Percentiles rank a stretch among this genome's conserved stretches.
Evolutionary conservation across 2,888 invertebrate genomes (phyloP).

Genomic region (Tridacna gigas): DNA sequence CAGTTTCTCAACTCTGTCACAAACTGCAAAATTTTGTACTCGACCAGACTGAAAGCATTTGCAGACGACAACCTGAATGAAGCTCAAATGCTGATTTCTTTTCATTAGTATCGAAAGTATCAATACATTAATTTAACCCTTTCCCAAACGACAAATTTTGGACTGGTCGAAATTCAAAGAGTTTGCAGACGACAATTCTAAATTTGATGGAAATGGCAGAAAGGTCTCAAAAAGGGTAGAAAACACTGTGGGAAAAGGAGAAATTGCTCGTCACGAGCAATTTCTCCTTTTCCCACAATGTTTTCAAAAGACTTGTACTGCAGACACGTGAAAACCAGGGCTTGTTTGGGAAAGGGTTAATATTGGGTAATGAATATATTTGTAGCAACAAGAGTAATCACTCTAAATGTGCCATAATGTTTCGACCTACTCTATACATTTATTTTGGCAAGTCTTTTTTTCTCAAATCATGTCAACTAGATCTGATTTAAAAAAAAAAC

Average conservation of each 20-base stretch:
- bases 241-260: constrained; percentile 3
- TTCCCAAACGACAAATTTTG: not conserved
- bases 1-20: not conserved
- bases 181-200: not conserved
- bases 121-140: not conserved
- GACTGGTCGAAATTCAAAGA: not conserved
- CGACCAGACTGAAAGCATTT: not conserved
- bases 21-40: not conserved
- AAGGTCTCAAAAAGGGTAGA: not conserved
- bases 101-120: too few species aligned
- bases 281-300: not conserved
- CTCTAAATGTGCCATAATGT: too few species aligned
- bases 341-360: not conserved
- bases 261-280: not conserved
- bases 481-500: too few species aligned
- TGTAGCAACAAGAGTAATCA: too few species aligned
- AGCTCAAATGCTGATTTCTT: not conserved
- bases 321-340: not conserved
- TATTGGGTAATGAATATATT: not conserved
- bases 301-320: not conserved
- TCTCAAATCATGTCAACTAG: too few species aligned
- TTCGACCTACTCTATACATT: too few species aligned
- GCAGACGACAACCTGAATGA: not conserved
- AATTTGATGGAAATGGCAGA: not conserved
- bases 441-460: too few species aligned